Evolutionary conservation across 2,113 vertebrate species (phyloP), one percentile per base, ranked within the genome.

Genomic region (Mus pahari): DNA sequence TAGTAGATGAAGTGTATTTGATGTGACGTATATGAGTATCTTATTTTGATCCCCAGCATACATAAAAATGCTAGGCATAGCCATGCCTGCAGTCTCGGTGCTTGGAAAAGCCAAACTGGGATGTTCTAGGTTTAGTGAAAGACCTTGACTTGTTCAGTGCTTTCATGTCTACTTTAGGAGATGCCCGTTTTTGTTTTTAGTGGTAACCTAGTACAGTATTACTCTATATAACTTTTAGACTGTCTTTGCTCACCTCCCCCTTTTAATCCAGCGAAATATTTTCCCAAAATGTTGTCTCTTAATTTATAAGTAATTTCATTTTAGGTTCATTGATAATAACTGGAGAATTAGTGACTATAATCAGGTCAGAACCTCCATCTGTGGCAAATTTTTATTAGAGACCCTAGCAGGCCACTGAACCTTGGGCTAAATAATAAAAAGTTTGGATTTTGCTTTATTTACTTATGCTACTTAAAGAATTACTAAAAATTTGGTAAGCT

Each of bases 371-470:
- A 39, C 20, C 45, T 88, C 24, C 66, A 31, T 31, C 33, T 64
- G 3, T 74, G 77, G 36, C 36, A 89, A n/a, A 33, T 87, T 96
- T 93, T 45, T 68, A 55, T 94, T 92, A 68, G 62, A 90, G 14
- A n/a, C 70, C 24, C 24, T 88, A 92, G 89, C 79, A 94, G 79
- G 33, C 82, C 14, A 92, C 33, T 73, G 62, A 70, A 77, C 33
- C 22, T 73, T 26, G n/a, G 53, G 22, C 53, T 89, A 42, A 88
- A 88, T n/a, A 73, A 50, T 89, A 42, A 88, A 88, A 70, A 73
- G n/a, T 58, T 39, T 39, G 88, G 7, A 75, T 84, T 95, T 33
- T 90, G 31, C 45, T 92, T 0, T 77, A 0, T 82, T 75, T 86
- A 42, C 45, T 87, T 91, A 3, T 93, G 6, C 36, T 95, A 31